Conservation (phyloP, 1,140 invertebrate genomes). For the Sinella curviseta region DNA sequence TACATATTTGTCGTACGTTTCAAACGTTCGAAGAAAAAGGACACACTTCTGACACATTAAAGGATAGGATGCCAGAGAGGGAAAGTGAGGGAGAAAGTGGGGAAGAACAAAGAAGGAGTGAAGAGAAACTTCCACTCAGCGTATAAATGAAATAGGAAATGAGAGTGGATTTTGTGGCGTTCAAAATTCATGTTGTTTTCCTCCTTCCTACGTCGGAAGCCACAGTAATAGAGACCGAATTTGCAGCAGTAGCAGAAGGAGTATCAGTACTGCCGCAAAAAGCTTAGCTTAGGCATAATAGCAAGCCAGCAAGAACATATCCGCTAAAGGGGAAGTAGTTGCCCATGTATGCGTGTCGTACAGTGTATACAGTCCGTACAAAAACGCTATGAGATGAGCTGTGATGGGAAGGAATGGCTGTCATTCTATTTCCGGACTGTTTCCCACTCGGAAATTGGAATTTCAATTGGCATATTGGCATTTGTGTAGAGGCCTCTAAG, state of each 20-base stretch:
- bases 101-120: background rate
- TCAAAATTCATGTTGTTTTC: slow-evolving; percentile 16
- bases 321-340: no score
- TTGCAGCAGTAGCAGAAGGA: no score
- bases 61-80: background rate
- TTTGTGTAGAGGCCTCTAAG: background rate
- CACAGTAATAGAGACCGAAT: background rate
- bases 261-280: no score
- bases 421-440: slow-evolving; percentile 22
- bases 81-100: background rate
- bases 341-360: no score
- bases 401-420: slow-evolving; percentile 20
- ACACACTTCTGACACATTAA: background rate
- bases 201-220: background rate
- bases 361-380: no score
- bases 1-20: background rate
- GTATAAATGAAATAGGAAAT: background rate
- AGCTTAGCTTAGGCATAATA: no score
- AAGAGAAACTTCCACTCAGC: background rate
- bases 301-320: no score
- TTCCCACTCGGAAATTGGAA: slow-evolving; percentile 26
- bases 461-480: slow-evolving; percentile 26
- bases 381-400: slow-evolving; percentile 13
- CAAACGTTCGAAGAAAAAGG: background rate
- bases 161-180: slow-evolving; percentile 16